Percentiles rank a stretch among this genome's conserved stretches.
These are phyloP conservation scores for Tineola bisselliella DNA, from an alignment of 2,888 invertebrate species.

Conservation along the genomic window DNA sequence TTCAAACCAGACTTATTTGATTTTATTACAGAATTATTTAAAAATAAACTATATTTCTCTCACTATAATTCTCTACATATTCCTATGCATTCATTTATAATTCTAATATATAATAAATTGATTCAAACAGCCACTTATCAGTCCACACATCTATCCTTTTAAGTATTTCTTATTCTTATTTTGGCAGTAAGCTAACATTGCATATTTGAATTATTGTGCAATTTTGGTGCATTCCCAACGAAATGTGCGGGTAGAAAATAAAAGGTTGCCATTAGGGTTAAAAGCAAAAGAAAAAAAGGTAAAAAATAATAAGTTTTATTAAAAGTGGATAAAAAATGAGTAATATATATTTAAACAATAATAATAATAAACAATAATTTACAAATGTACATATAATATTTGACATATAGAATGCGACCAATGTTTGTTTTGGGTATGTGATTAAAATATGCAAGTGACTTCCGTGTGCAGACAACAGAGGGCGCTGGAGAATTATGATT, in stretches of 20 bases:
- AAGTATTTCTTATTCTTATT: no score
- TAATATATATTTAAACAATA: neutral
- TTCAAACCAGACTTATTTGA: slow-evolving; percentile 32
- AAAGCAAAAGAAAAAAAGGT: neutral
- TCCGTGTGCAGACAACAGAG: no score
- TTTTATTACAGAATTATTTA: neutral
- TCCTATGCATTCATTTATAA: slow-evolving; percentile 2
- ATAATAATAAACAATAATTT: neutral
- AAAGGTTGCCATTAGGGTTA: no score
- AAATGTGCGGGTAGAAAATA: neutral
- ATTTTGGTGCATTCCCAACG: no score
- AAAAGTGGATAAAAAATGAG: neutral
- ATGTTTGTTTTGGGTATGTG: no score
- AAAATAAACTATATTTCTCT: neutral
- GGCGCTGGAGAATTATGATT: no score
- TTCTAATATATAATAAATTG: slow-evolving; percentile 21
- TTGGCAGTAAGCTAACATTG: no score
- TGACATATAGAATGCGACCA: no score
- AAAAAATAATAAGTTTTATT: neutral
- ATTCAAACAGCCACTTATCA: neutral
- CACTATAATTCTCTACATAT: neutral
- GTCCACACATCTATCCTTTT: no score
- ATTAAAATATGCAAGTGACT: no score
- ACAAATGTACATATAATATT: no score
- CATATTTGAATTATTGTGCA: no score